Base-by-base conservation (phyloP, 2,797 vertebrate species). In the Mus caroli region DNA sequence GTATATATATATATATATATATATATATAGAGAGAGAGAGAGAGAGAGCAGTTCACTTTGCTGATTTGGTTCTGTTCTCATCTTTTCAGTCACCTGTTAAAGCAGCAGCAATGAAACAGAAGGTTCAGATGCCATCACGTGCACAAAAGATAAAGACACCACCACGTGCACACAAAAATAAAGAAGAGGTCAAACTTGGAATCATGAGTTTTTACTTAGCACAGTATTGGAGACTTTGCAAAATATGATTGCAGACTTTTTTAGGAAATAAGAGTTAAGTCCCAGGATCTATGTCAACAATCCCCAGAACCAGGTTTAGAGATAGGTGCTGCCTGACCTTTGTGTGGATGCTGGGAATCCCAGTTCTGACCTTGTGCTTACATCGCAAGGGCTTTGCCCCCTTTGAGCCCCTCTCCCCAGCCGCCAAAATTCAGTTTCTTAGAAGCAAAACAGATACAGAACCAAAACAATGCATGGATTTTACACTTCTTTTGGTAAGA, bases 361-460 rank as follows among this genome's bases (percentile, higher is more conserved):
- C 28, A 28, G 37, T 43, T 60, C 9, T 1, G 40, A 14, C 28
- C 10, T 34, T 40, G 10, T 46, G 10, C 28, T 43, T 58, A 9
- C 11, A 0, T 10, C 31, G 19, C 52, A 58, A 58, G 26, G 24
- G 9, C 22, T 56, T 40, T 40, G 13, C n/a, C 46, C 22, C 26
- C 67, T 64, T 64, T 3, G n/a, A 58, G 52, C 15, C 52, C n/a
- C 34, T 58, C 15, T 20, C n/a, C 10, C 50, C 26, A 75, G 69
- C 4, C 10, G 11, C 26, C 52, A 89, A 69, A 88, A n/a, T n/a
- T 43, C 46, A 67, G 43, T 75, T 83, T 78, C 11, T 82, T 90
- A 14, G 14, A 95, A 95, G 76, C 15, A 97, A 96, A 92, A 62
- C 26, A 86, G 88, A 87, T 15, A 26, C 64, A 92, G 94, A 50